Evolutionary conservation across 2,797 vertebrate genomes (phyloP).

Genomic region (Phataginus tetradactyla): DNA sequence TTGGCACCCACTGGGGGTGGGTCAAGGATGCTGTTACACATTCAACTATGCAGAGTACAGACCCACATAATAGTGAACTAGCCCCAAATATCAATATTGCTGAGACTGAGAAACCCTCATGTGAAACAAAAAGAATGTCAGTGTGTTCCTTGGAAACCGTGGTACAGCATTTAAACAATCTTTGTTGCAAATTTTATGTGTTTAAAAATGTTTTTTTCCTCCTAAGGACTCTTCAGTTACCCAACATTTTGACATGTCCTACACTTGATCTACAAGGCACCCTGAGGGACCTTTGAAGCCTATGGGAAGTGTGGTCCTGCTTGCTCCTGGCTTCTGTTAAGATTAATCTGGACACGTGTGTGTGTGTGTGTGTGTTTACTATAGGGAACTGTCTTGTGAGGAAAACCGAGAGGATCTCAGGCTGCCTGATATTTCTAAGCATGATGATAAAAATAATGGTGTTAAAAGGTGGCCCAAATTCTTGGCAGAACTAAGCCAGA

Average conservation of each 20-base stretch:
- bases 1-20: background rate
- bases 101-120: background rate
- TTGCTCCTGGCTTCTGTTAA: background rate
- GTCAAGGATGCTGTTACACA: no score
- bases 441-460: background rate
- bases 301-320: background rate
- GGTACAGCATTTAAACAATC: background rate
- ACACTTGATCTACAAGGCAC: background rate
- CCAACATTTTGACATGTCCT: background rate
- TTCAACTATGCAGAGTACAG: no score
- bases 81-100: background rate
- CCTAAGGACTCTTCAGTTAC: background rate
- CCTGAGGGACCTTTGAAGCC: background rate
- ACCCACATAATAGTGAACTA: fast-evolving
- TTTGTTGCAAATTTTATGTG: background rate
- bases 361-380: no score
- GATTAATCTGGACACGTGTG: background rate
- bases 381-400: background rate
- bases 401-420: background rate
- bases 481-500: background rate
- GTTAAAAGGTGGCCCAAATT: background rate
- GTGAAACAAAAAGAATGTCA: background rate
- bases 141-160: background rate
- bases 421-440: background rate
- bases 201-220: background rate